A percentile compares a stretch with the other conserved stretches of the same genome.
Conservation (phyloP, 2,113 vertebrate species). For the Erpornis zantholeuca region DNA sequence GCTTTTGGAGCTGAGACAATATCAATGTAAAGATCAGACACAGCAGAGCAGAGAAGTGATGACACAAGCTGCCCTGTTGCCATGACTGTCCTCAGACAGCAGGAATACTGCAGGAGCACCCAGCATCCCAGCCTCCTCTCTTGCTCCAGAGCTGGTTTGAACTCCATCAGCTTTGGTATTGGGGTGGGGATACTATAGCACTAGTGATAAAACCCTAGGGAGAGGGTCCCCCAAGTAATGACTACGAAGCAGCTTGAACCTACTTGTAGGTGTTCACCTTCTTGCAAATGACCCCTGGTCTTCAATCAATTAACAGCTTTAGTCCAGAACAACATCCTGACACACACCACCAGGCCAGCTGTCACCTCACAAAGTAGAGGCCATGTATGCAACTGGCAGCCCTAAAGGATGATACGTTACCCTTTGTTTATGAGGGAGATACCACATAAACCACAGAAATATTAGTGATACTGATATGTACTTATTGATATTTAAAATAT, state of each 20-base stretch:
- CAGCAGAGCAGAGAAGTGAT: fast-evolving
- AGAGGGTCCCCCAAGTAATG: not conserved
- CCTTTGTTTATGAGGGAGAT: not conserved
- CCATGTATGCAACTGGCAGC: fast-evolving
- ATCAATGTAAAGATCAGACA: not conserved
- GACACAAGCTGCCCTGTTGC: not conserved
- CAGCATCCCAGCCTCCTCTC: not conserved
- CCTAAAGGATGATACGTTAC: not conserved
- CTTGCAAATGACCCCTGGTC: not conserved
- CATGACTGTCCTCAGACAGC: not conserved
- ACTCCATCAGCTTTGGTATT: not conserved
- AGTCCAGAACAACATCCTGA: not conserved
- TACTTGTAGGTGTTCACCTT: not conserved
- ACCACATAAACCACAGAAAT: not conserved
- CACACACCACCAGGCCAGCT: not conserved
- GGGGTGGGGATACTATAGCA: not conserved
- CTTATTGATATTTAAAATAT: not conserved
- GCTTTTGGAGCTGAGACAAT: not conserved
- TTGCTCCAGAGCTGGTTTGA: not conserved
- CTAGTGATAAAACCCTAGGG: not conserved
- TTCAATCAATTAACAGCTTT: not conserved
- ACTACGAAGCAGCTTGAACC: not conserved
- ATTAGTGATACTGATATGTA: not conserved
- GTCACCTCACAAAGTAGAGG: not conserved
- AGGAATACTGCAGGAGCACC: not conserved